A percentile compares a stretch with the other conserved stretches of the same genome.
Conservation (phyloP, 1,140 invertebrate genomes). For the Listronotus bonariensis region DNA sequence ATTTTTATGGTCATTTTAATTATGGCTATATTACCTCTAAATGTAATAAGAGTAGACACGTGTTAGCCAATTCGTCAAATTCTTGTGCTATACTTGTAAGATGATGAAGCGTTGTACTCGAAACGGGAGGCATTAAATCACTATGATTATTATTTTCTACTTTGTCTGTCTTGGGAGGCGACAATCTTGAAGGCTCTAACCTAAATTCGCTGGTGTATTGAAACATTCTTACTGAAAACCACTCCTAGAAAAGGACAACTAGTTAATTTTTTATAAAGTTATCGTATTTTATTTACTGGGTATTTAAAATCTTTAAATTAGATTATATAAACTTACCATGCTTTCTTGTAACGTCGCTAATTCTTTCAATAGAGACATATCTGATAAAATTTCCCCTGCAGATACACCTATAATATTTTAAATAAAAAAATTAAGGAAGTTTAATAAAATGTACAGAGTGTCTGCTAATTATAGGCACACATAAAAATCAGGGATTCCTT, state of each 20-base stretch:
- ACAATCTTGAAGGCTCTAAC: conserved; percentile 51
- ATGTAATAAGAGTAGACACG: conserved; percentile 88
- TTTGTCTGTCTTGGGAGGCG: conserved; percentile 55
- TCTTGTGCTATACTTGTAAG: conserved; percentile 72
- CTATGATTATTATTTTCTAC: conserved; percentile 36
- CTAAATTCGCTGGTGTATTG: conserved; percentile 60
- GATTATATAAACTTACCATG: conserved; percentile 67
- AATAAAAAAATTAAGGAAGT: background rate
- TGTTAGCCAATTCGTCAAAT: conserved; percentile 88
- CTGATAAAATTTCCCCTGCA: conserved; percentile 40
- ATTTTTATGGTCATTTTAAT: conserved; percentile 7
- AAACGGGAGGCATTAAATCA: conserved; percentile 43
- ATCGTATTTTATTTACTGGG: no score
- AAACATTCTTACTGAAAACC: conserved; percentile 66
- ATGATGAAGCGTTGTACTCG: conserved; percentile 57
- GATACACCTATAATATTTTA: conserved; percentile 25
- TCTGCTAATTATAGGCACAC: no score
- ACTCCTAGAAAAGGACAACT: conserved; percentile 58
- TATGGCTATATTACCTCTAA: conserved; percentile 84
- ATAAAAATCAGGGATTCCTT: no score
- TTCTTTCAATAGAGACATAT: conserved; percentile 75
- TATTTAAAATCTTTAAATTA: background rate
- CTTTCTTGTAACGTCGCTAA: conserved; percentile 90
- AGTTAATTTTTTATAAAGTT: no score
- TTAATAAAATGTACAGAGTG: no score